Conservation (phyloP, 92 coral and sea anemone species). For the Epizoanthus rinbou region DNA sequence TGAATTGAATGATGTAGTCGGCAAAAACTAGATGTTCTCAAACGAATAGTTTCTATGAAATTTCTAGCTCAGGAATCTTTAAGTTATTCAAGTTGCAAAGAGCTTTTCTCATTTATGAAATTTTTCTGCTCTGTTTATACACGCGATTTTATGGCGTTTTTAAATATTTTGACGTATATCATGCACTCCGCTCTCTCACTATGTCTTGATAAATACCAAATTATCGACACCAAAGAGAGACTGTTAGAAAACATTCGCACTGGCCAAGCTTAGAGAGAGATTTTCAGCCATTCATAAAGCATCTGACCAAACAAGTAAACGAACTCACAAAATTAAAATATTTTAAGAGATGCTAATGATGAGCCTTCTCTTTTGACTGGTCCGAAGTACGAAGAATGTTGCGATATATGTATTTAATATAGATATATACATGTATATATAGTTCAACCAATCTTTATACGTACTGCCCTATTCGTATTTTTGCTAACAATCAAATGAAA, state of each 20-base stretch:
- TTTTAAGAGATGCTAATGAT: slow-evolving; percentile 4
- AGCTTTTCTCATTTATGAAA: background rate
- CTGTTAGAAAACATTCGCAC: background rate
- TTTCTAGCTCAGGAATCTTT: background rate
- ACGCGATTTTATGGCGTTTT: slow-evolving; percentile 4
- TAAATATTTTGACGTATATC: slow-evolving; percentile 2
- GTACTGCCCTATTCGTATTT: background rate
- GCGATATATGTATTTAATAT: too few species aligned
- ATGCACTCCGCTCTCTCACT: background rate
- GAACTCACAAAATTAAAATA: background rate
- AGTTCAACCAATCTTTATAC: background rate
- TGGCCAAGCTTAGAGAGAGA: background rate
- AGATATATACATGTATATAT: too few species aligned
- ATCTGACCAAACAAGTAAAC: background rate
- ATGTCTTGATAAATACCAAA: background rate
- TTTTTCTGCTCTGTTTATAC: slow-evolving; percentile 6
- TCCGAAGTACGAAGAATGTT: background rate
- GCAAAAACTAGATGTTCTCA: too few species aligned
- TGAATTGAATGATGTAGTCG: too few species aligned
- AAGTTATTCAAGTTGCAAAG: background rate
- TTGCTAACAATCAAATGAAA: background rate
- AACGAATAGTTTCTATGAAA: too few species aligned
- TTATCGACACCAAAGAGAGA: background rate
- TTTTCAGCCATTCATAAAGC: background rate
- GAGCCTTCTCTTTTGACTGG: slow-evolving; percentile 5